Conservation (phyloP, 2,113 vertebrate species). For the Oryzias melastigma region DNA sequence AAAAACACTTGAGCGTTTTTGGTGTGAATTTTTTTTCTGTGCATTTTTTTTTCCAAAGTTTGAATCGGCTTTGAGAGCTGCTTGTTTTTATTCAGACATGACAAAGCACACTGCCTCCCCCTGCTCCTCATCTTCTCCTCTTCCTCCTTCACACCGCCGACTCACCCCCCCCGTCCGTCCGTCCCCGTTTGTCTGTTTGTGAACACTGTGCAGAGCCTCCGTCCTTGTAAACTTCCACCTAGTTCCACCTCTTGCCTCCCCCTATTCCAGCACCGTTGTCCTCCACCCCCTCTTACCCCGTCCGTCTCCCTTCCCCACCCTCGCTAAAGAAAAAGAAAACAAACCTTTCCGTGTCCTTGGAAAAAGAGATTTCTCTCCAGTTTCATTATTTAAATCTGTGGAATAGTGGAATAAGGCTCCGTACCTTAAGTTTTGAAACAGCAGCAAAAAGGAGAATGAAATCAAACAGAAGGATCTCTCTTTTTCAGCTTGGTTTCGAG, state of each 20-base stretch:
- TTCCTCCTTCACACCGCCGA: background rate
- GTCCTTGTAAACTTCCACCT: slow-evolving; percentile 43
- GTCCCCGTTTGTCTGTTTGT: slow-evolving; percentile 64
- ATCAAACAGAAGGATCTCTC: slow-evolving; percentile 76
- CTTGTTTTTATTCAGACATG: slow-evolving; percentile 66
- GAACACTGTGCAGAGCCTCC: slow-evolving; percentile 64
- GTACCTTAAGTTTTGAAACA: slow-evolving; percentile 59
- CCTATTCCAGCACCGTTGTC: background rate
- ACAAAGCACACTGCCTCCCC: slow-evolving; percentile 63
- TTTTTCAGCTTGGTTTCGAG: slow-evolving; percentile 72
- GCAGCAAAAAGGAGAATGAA: slow-evolving; percentile 58
- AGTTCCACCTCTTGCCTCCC: slow-evolving; percentile 12
- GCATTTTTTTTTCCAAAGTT: slow-evolving; percentile 37
- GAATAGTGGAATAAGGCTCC: slow-evolving; percentile 52
- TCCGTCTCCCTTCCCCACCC: background rate
- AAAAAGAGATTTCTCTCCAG: slow-evolving; percentile 78
- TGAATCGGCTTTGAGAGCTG: slow-evolving; percentile 57
- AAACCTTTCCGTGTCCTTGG: slow-evolving; percentile 59
- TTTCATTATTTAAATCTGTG: slow-evolving; percentile 72
- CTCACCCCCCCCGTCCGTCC: slow-evolving; percentile 16
- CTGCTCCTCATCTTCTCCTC: background rate
- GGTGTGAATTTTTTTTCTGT: background rate
- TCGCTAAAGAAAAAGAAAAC: slow-evolving; percentile 42
- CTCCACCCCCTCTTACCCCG: background rate
- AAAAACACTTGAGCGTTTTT: slow-evolving; percentile 2